Base-by-base conservation (phyloP, 2,113 vertebrate genomes). In the Astatoreochromis straeleni region DNA sequence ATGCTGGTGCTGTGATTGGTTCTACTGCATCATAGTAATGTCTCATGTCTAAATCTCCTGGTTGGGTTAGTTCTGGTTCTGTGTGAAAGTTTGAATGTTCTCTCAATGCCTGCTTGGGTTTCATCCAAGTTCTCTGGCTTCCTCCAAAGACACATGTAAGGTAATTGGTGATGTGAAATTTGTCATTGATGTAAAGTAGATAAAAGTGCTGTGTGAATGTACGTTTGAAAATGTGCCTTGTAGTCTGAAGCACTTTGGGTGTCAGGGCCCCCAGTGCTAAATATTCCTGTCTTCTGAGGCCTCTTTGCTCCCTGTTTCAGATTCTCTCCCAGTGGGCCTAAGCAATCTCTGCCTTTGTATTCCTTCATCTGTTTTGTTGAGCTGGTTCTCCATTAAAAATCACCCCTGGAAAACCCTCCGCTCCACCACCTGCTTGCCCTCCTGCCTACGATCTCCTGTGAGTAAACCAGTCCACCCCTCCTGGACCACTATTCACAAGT, bases 41-140 rank as follows among this genome's bases (percentile, higher is more conserved):
- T 75, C 9, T 45, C 14, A 3, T 0, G 24, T 29, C 12, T 24
- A 26, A 45, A 45, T 73, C 38, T 45, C 38, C 38, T 45, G 8
- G 0, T 17, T 73, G n/a, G 12, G n/a, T 26, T 17, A 0, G 68
- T 9, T 3, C 58, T 63, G 58, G 0, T 45, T 73, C 68, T 17
- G 8, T 73, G 68, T 45, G 68, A 19, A 26, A 45, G 68, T 26
- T 26, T 70, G 63, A 8, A 21, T 0, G 19, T 68, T 70, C 35
- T 70, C 35, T 38, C 63, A 13, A 13, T 0, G 0, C 60, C 63
- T 38, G 19, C 60, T 21, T 68, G 19, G 33, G 63, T 68, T 68
- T 68, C 19, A 13, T 68, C 19, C 11, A 2, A n/a, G 33, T 21
- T 14, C 65, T 70, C 65, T 70, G 35, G n/a, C 12, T 70, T 70